These are phyloP conservation scores for Orthosia cruda DNA, from an alignment of 2,888 invertebrate genomes.

Conservation along the genomic window DNA sequence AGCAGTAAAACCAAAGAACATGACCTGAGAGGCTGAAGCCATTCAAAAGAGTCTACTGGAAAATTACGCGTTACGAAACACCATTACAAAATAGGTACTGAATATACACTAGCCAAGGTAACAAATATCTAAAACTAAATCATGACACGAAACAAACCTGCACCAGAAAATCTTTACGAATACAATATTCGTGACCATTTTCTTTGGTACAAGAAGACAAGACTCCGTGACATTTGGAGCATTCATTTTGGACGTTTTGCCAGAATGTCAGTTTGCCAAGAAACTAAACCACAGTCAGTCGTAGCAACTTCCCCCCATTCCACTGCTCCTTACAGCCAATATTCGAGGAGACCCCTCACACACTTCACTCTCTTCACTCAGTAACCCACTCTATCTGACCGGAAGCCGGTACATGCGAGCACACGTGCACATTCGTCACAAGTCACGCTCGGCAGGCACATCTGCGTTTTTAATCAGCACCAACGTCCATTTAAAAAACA, in stretches of 20 bases:
- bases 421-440: conserved; percentile 82
- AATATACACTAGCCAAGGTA: neutral
- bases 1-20: neutral
- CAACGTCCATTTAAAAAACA: conserved; percentile 83
- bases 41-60: neutral
- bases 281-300: neutral
- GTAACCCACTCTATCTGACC: conserved; percentile 28
- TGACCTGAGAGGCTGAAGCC: neutral
- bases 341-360: neutral
- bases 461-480: conserved; percentile 82
- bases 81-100: neutral
- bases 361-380: neutral
- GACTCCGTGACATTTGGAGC: no score
- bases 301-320: neutral
- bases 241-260: no score
- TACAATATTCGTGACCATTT: no score
- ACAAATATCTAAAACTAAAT: neutral
- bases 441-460: conserved; percentile 72
- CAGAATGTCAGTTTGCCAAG: no score
- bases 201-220: no score
- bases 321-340: neutral
- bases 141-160: neutral
- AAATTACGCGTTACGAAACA: neutral
- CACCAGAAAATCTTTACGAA: no score
- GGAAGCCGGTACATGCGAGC: conserved; percentile 58